Percentiles rank a stretch among this genome's conserved stretches.
Evolutionary conservation across 2,888 invertebrate species (phyloP).

Genomic region (Epistrophella euchroma): DNA sequence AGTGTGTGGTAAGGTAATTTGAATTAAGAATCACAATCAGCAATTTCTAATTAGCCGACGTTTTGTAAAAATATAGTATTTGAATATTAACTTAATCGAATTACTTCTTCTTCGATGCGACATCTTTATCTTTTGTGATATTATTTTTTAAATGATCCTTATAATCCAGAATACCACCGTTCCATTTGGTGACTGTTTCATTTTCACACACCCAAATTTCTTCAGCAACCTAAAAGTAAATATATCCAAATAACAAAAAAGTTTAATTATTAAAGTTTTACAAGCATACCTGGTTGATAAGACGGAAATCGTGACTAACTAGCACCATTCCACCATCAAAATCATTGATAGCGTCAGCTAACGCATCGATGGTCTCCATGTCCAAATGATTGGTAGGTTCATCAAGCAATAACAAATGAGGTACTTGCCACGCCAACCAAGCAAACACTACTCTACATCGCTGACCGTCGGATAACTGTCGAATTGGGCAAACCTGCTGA

Average conservation of each 20-base stretch:
- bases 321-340: constrained; percentile 99
- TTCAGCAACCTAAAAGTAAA: constrained; percentile 91
- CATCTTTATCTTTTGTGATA: constrained; percentile 87
- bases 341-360: constrained; percentile 98
- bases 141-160: constrained; percentile 96
- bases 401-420: constrained; percentile 93
- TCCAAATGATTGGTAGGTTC: constrained; percentile 97
- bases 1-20: constrained; percentile 58
- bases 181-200: constrained; percentile 97
- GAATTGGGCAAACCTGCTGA: constrained; percentile 90
- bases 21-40: constrained; percentile 74
- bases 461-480: constrained; percentile 95
- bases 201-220: constrained; percentile 99
- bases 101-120: constrained; percentile 78
- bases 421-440: constrained; percentile 98
- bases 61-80: constrained; percentile 70
- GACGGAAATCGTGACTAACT: constrained; percentile 99
- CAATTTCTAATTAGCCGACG: constrained; percentile 52
- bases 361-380: constrained; percentile 99
- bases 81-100: constrained; percentile 37
- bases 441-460: constrained; percentile 99
- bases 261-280: neutral
- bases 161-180: constrained; percentile 97
- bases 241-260: neutral
- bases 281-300: constrained; percentile 95